Percentiles rank a stretch among this genome's conserved stretches.
Evolutionary conservation across 2,113 vertebrate species (phyloP).

Genomic region (Albula goreensis): DNA sequence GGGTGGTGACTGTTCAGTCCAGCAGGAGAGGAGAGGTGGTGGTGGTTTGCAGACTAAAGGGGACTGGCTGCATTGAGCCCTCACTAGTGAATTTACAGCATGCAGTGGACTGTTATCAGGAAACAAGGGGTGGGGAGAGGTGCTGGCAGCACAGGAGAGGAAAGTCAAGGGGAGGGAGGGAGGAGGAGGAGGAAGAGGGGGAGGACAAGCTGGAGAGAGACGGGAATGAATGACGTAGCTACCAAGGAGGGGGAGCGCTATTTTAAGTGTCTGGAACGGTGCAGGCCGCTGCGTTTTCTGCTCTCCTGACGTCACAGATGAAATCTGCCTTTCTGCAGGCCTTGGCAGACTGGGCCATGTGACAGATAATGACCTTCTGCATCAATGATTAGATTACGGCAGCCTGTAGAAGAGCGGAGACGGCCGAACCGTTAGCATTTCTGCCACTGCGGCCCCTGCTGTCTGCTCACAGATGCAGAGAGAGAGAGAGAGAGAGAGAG

Average conservation of each 20-base stretch:
- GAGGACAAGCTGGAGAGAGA: constrained; percentile 38
- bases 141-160: neutral
- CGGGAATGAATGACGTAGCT: constrained; percentile 53
- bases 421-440: constrained; percentile 32
- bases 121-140: neutral
- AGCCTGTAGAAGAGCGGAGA: constrained; percentile 33
- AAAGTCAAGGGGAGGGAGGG: neutral
- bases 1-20: constrained; percentile 2
- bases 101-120: constrained; percentile 30
- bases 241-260: constrained; percentile 55
- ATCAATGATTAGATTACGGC: constrained; percentile 61
- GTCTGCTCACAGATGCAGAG: neutral
- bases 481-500: constrained; percentile 19
- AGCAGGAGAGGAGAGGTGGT: neutral
- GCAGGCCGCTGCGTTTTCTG: constrained; percentile 41
- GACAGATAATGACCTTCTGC: constrained; percentile 55
- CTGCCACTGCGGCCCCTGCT: constrained; percentile 12
- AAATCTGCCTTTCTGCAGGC: constrained; percentile 52
- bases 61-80: constrained; percentile 45
- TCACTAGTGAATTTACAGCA: constrained; percentile 39
- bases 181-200: neutral
- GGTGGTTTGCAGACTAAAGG: neutral
- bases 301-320: constrained; percentile 57
- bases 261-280: constrained; percentile 57
- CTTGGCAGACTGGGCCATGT: constrained; percentile 46